Conservation (phyloP, 2,113 vertebrate genomes). For the Cyprinodon tularosa region DNA sequence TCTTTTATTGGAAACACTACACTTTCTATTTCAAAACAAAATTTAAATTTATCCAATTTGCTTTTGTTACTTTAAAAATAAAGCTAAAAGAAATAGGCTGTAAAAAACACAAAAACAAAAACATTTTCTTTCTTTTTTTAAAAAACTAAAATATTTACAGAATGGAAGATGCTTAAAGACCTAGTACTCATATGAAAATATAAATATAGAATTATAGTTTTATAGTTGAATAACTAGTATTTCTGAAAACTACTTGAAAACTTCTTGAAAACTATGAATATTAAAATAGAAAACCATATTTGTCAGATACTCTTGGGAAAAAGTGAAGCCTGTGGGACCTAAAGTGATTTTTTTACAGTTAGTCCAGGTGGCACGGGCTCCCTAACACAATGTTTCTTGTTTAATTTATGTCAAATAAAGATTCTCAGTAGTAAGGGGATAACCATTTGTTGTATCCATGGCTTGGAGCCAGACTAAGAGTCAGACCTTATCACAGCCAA, state of each 20-base stretch:
- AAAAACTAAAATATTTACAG: not conserved
- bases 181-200: no score
- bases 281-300: not conserved
- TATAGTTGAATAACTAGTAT: no score
- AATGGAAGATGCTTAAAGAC: not conserved
- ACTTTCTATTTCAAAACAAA: not conserved
- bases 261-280: no score
- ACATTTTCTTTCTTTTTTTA: not conserved
- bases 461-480: not conserved
- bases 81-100: not conserved
- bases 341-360: slow-evolving; percentile 58
- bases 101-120: not conserved
- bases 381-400: slow-evolving; percentile 71
- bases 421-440: not conserved
- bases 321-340: slow-evolving; percentile 72
- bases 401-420: slow-evolving; percentile 2
- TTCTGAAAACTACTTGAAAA: no score
- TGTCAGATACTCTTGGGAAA: slow-evolving; percentile 73
- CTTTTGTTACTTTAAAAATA: not conserved
- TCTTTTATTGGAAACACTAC: not conserved
- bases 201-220: no score
- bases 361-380: slow-evolving; percentile 75
- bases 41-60: not conserved
- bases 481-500: not conserved
- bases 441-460: not conserved